Percentiles rank a stretch among this genome's conserved stretches.
These are phyloP conservation scores for Oeneis ivallda DNA, from an alignment of 2,888 invertebrate genomes.

Conservation along the genomic window DNA sequence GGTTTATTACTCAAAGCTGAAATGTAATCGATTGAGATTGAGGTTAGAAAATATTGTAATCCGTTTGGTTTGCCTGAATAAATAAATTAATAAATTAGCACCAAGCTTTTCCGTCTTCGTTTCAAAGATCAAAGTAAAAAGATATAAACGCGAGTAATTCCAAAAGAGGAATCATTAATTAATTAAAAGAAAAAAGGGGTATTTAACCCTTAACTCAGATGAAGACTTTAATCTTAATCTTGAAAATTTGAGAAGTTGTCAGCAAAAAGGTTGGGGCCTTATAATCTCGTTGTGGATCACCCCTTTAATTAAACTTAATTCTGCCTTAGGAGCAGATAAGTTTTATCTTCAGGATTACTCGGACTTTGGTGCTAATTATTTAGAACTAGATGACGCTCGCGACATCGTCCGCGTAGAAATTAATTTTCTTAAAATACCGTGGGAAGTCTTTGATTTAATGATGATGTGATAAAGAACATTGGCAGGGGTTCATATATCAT, in stretches of 20 bases:
- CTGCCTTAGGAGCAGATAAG: conserved; percentile 17
- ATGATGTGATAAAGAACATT: no score
- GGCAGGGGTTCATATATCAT: no score
- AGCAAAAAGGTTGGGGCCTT: conserved; percentile 12
- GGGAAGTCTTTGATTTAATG: neutral
- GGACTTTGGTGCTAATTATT: conserved; percentile 9
- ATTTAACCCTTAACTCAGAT: conserved; percentile 5
- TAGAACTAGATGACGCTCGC: neutral
- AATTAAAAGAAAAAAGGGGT: conserved; percentile 3
- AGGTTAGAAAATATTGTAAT: no score
- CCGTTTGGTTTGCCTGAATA: no score
- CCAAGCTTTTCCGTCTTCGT: no score
- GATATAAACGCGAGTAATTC: neutral
- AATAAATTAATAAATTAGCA: no score
- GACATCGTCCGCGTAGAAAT: no score
- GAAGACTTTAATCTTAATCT: conserved; percentile 12
- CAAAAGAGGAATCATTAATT: neutral
- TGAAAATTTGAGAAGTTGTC: conserved; percentile 19
- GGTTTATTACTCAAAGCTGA: no score
- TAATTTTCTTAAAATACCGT: no score
- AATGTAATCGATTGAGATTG: no score
- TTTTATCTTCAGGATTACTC: conserved; percentile 18
- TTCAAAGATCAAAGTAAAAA: neutral
- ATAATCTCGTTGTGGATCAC: conserved; percentile 12
- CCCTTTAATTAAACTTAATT: conserved; percentile 27